Base-by-base conservation (phyloP, 2,113 vertebrate species). In the Toxotes jaculatrix region DNA sequence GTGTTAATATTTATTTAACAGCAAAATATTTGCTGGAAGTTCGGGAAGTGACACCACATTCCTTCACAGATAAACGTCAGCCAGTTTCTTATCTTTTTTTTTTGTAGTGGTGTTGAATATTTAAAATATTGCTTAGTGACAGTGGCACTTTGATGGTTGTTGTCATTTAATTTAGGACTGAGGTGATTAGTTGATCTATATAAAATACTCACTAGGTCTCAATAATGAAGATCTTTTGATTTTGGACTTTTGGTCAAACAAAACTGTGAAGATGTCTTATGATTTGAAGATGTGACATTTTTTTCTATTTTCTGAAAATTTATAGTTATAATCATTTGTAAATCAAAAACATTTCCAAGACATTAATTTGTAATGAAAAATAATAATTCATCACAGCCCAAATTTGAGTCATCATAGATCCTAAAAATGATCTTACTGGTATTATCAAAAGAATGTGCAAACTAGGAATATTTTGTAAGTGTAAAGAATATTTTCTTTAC, bases 1-100 rank as follows among this genome's bases (percentile, higher is more conserved):
- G 4, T 34, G 12, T 67, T 23, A 60, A 79, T 17, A 66, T 68
- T 68, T 68, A 51, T 68, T 51, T 12, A 51, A 36, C 7, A 36
- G 27, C 11, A 8, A 14, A 7, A 55, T 21, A 31, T 64, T 63
- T 69, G 7, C 21, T 8, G 21, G 51, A n/a, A 11, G 21, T n/a
- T 49, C 21, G n/a, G n/a, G 21, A n/a, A 53, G 21, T 53, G 51
- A 36, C 1, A 4, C 14, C 43, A 16, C 43, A 45, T 16, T 14
- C 16, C 14, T 4, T 45, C 43, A 45, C 43, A 45, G 13, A 45
- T 49, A 17, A 49, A 5, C 19, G 5, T 49, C 47, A 49, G 19
- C 47, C 17, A 49, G 43, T 40, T 31, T 42, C 16, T 42, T 32
- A 3, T 71, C 21, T 55, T 11, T 23, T 59, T 42, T 43, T 49